Evolutionary conservation across 2,113 vertebrate genomes (phyloP), one percentile per base, ranked within the genome.

Genomic region (Nothocercus julius): DNA sequence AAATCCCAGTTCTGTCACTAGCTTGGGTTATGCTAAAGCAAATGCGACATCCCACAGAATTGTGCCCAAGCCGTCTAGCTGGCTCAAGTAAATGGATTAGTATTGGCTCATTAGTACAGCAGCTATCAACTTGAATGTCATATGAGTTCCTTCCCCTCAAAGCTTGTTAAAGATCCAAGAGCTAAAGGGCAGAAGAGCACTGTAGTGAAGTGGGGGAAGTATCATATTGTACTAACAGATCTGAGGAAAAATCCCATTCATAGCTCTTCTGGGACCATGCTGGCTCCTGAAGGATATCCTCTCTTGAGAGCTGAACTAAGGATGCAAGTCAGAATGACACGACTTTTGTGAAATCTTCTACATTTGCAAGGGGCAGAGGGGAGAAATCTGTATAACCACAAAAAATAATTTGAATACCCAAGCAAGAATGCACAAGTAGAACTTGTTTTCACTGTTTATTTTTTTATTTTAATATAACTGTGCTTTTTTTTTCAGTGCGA

Each of bases 241-340:
- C 88, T 64, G 51, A 88, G 79, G 79, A 77, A 89, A 86, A 95
- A 49, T n/a, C 45, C 54, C 73, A 4, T 70, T 89, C 30, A 58
- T 34, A 67, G 64, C 16, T 67, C 87, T 85, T 82, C 54, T 89
- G 82, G 68, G 91, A 91, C n/a, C 12, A 4, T 27, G 54, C 19
- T 67, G 28, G 8, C 69, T 91, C 91, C 79, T 87, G 78, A 83
- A 92, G 73, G 21, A 16, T 45, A 70, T 85, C 77, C 85, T 80
- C 19, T 78, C 32, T 75, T 77, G 82, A 94, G 80, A 87, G n/a
- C 21, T 81, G 63, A 77, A 83, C n/a, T 21, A 83, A 85, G 25
- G 72, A 67, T 54, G 5, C 36, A 73, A 85, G 63, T 77, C 54
- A 89, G 36, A 80, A 85, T 47, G 72, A 78, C 72, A 87, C 0